Base-by-base conservation (phyloP, 2,113 vertebrate genomes). In the Dinomys branickii region DNA sequence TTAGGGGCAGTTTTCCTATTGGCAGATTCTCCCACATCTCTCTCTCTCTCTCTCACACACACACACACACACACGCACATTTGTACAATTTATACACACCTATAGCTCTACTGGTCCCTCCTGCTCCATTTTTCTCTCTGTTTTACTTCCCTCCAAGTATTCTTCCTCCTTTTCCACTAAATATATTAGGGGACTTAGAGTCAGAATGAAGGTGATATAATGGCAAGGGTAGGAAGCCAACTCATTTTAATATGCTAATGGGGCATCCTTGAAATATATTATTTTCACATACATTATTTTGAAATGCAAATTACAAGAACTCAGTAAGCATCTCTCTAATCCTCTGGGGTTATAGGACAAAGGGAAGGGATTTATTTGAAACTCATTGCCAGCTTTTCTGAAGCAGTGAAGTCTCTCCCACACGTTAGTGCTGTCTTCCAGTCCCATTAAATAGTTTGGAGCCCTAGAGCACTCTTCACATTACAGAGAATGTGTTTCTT, bases 291-390 rank as follows among this genome's bases (percentile, higher is more conserved):
- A 19, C 33, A 87, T 96, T 97, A 84, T 94, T 98, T 98, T 96
- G 98, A 98, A 98, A 98, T 98, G 94, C 91, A 98, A 97, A 98
- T 98, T 96, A 85, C 44, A 95, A 94, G 11, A 63, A 58, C 85
- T 71, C 97, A 89, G 80, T 81, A 86, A 83, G 73, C 41, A 92
- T 65, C 69, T 92, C 11, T 5, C 1, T 89, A 82, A 58, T 95
- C 94, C 98, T 92, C 71, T 94, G 17, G 86, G 93, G 96, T 97
- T 97, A 95, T 98, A 97, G 94, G 96, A 97, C 88, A 96, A 97
- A 96, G 59, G 89, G 90, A 65, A 97, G 56, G 73, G 88, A 97
- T 97, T 56, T 63, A 94, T 67, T 94, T 95, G 61, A 86, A 97
- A 98, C 77, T 93, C 67, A 63, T 97, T 96, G 63, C 85, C 41